These are phyloP conservation scores for Drosophila kanapiae DNA, from an alignment of 1,140 invertebrate genomes.

Conservation along the genomic window DNA sequence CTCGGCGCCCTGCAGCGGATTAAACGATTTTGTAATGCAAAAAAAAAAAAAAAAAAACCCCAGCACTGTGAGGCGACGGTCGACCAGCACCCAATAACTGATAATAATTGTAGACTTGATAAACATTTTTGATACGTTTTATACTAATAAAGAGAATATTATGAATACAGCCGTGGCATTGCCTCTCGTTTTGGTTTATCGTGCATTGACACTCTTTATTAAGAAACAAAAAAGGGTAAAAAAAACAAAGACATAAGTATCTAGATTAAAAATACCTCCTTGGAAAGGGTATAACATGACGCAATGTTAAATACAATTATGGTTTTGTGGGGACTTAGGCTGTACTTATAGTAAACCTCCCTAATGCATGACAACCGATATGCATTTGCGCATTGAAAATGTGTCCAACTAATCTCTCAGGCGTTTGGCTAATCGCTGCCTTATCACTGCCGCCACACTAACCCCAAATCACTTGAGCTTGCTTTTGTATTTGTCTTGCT, in stretches of 20 bases:
- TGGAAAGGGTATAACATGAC: conserved; percentile 6
- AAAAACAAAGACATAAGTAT: not conserved
- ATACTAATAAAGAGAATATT: conserved; percentile 82
- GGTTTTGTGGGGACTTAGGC: conserved; percentile 1
- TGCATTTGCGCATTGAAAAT: conserved; percentile 53
- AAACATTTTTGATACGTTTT: conserved; percentile 82
- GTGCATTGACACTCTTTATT: conserved; percentile 34
- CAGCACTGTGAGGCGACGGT: conserved; percentile 48
- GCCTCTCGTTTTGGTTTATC: conserved; percentile 17
- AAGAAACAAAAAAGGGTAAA: not conserved
- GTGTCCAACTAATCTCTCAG: conserved; percentile 48
- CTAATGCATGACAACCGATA: conserved; percentile 17
- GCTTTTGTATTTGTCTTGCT: conserved; percentile 87
- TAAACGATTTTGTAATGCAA: conserved; percentile 59
- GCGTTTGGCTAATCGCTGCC: conserved; percentile 56
- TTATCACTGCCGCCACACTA: conserved; percentile 58
- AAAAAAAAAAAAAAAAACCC: conserved; percentile 44
- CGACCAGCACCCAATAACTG: conserved; percentile 72
- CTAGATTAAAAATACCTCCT: not conserved
- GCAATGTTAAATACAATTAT: conserved; percentile 7
- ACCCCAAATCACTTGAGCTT: conserved; percentile 61
- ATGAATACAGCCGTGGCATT: conserved; percentile 32
- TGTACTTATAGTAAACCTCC: not conserved
- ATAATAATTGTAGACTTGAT: conserved; percentile 82
- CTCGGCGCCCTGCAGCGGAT: conserved; percentile 51